Percentiles rank a stretch among this genome's conserved stretches.
These are phyloP conservation scores for Hemicentrotus pulcherrimus DNA, from an alignment of 35 echinoderm and acorn worm genomes.

Conservation along the genomic window DNA sequence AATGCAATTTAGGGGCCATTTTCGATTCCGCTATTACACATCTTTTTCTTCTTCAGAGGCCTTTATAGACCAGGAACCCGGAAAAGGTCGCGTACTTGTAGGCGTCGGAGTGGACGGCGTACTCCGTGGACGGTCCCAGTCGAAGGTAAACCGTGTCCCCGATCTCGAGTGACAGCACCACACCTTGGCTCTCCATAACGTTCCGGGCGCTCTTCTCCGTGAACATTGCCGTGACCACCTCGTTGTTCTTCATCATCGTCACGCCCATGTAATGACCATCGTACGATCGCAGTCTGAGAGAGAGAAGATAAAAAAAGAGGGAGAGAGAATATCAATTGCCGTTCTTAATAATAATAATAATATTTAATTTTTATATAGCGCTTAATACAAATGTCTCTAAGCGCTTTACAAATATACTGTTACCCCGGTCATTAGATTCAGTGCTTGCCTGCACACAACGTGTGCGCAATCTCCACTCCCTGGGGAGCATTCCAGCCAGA, in stretches of 20 bases:
- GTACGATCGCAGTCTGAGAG: slow-evolving; percentile 76
- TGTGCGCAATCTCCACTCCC: no score
- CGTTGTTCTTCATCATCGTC: slow-evolving; percentile 72
- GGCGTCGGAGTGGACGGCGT: slow-evolving; percentile 63
- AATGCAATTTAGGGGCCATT: no score
- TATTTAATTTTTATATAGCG: no score
- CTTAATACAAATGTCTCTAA: no score
- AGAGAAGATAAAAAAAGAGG: neutral
- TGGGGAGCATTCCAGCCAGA: no score
- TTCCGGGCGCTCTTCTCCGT: slow-evolving; percentile 69
- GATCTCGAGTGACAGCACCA: slow-evolving; percentile 59
- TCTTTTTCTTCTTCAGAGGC: neutral
- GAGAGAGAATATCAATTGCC: neutral
- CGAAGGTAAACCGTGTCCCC: slow-evolving; percentile 76
- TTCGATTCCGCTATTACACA: no score
- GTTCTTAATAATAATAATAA: no score
- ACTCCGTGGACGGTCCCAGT: slow-evolving; percentile 61
- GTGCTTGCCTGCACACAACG: no score
- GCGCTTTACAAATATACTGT: no score
- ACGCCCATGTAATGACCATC: slow-evolving; percentile 70
- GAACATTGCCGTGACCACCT: slow-evolving; percentile 56
- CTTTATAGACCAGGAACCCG: slow-evolving; percentile 78
- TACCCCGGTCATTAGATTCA: no score
- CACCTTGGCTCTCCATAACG: slow-evolving; percentile 74
- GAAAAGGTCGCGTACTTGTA: slow-evolving; percentile 73